Conservation (phyloP, 2,113 vertebrate species). For the Indicator maculatus region DNA sequence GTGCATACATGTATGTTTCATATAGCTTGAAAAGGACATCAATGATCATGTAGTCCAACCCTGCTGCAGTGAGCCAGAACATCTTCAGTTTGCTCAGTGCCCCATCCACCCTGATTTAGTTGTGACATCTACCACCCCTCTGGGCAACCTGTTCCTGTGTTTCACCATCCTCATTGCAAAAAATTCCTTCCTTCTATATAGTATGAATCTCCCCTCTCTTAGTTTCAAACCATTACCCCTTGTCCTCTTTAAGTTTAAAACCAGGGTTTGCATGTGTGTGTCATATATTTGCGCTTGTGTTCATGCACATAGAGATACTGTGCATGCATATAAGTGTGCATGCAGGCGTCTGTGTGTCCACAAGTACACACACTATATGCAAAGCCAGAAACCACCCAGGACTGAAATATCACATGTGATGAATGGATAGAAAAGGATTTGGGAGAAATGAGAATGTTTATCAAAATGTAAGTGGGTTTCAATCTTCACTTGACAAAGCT, state of each 20-base stretch:
- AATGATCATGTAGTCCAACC: neutral
- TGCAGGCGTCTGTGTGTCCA: fast-evolving
- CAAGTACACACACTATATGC: fast-evolving
- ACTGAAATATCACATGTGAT: neutral
- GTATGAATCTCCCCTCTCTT: neutral
- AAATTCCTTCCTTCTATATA: neutral
- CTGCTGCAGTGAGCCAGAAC: neutral
- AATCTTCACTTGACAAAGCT: neutral
- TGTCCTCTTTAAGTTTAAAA: neutral
- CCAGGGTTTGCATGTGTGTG: fast-evolving
- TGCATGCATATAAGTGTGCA: neutral
- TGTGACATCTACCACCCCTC: neutral
- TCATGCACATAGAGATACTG: neutral
- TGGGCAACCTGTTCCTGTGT: neutral
- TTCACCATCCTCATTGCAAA: neutral
- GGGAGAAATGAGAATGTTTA: neutral
- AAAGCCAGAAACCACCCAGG: neutral
- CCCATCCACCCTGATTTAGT: neutral
- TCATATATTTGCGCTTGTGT: neutral
- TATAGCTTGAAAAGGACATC: too few relatives aligned
- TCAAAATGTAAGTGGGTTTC: neutral
- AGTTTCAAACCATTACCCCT: neutral
- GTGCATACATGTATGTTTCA: neutral
- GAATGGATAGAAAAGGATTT: neutral
- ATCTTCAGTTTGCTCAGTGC: neutral